phyloP scores from a whole-genome alignment of 2,113 vertebrate species.

The Takifugu flavidus region DNA sequence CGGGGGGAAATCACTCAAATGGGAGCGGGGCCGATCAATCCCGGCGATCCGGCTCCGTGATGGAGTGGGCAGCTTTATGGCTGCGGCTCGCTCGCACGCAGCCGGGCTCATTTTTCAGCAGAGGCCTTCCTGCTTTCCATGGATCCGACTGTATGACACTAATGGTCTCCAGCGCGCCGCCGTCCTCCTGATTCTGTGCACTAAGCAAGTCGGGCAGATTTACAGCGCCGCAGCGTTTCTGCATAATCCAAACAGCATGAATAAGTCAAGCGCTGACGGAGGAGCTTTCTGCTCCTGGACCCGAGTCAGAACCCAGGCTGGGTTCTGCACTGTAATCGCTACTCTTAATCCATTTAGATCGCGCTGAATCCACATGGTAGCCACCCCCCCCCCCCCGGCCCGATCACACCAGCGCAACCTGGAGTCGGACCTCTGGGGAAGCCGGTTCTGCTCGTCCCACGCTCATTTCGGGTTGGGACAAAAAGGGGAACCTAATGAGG shows the following conservation, averaged over 20 bases:
- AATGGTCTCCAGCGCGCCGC: conserved; percentile 31
- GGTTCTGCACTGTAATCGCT: no score
- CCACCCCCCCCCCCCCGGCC: no score
- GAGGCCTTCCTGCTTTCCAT: conserved; percentile 25
- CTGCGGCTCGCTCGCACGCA: conserved; percentile 34
- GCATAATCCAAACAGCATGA: conserved; percentile 35
- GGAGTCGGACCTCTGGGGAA: no score
- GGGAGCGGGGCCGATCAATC: conserved; percentile 65
- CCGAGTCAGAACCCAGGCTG: no score
- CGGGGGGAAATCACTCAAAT: conserved; percentile 70
- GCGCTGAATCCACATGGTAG: no score
- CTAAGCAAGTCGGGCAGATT: conserved; percentile 39
- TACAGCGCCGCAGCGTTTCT: conserved; percentile 21
- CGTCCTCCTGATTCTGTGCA: conserved; percentile 23
- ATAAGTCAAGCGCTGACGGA: conserved; percentile 27
- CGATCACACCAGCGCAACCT: no score
- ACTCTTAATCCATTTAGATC: no score
- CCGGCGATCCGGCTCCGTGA: conserved; percentile 43
- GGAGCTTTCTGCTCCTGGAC: no score
- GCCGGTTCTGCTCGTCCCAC: no score
- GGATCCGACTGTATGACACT: conserved; percentile 31
- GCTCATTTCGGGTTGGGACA: no score
- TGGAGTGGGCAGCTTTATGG: conserved; percentile 67
- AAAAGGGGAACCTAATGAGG: no score
- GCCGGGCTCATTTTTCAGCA: conserved; percentile 47